phyloP scores from a whole-genome alignment of 1,140 invertebrate species.

The Linepithema humile region DNA sequence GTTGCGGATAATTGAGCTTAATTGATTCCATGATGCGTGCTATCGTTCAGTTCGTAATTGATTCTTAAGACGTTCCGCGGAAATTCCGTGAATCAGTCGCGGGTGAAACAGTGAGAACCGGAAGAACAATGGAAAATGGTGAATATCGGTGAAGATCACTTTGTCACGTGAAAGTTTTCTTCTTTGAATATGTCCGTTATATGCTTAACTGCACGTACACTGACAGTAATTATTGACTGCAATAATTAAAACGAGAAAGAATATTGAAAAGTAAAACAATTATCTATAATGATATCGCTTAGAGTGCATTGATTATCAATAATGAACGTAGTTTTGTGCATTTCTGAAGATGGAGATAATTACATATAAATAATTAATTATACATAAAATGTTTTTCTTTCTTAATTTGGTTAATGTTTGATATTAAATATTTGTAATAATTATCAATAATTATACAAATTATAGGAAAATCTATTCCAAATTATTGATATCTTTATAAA shows the following conservation, averaged over 20 bases:
- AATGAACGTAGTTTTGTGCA: background rate
- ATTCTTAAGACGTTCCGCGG: background rate
- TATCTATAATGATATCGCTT: background rate
- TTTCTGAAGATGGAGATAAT: background rate
- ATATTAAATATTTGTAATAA: too few relatives aligned
- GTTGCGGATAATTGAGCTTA: conserved; percentile 35
- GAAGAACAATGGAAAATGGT: conserved; percentile 36
- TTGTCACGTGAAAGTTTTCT: conserved; percentile 18
- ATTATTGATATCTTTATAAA: too few relatives aligned
- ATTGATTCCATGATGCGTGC: background rate
- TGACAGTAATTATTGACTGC: background rate
- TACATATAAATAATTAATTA: too few relatives aligned
- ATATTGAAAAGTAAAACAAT: background rate
- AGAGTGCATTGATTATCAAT: background rate
- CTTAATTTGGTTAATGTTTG: too few relatives aligned
- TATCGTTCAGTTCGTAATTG: conserved; percentile 20
- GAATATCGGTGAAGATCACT: background rate
- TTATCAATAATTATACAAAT: too few relatives aligned
- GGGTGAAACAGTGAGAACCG: conserved; percentile 14
- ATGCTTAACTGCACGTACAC: background rate
- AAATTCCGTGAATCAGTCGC: conserved; percentile 4
- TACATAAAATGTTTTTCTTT: too few relatives aligned
- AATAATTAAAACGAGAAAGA: background rate
- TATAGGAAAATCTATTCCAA: too few relatives aligned
- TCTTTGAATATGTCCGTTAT: background rate